phyloP scores from a whole-genome alignment of 2,888 invertebrate genomes.

The Copidosoma aretas region DNA sequence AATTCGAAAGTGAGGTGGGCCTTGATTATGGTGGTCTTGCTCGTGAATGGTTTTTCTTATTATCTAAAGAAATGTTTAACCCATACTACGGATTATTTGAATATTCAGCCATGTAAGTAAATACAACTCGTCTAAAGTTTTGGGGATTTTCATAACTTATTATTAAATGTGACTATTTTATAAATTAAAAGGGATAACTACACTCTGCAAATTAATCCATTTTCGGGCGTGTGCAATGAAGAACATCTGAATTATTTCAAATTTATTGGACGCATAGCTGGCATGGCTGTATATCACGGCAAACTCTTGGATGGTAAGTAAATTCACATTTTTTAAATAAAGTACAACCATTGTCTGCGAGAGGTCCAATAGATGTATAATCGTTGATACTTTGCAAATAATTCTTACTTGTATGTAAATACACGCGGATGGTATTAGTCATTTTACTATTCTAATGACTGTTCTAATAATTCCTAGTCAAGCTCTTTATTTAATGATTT shows the following conservation, averaged over 20 bases:
- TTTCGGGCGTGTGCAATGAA: slow-evolving; percentile 96
- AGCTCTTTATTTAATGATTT: too few relatives aligned
- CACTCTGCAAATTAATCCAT: slow-evolving; percentile 97
- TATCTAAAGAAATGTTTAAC: slow-evolving; percentile 99
- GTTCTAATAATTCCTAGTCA: too few relatives aligned
- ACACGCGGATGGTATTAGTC: too few relatives aligned
- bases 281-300: slow-evolving; percentile 99
- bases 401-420: too few relatives aligned
- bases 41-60: slow-evolving; percentile 97
- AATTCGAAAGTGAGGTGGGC: slow-evolving; percentile 97
- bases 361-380: too few relatives aligned
- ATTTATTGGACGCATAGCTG: slow-evolving; percentile 96
- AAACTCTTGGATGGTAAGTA: slow-evolving; percentile 90
- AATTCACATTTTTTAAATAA: slow-evolving; percentile 4
- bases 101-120: slow-evolving; percentile 94
- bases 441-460: too few relatives aligned
- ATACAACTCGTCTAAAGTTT: not conserved
- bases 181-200: slow-evolving; percentile 82
- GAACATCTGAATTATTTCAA: slow-evolving; percentile 98
- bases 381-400: too few relatives aligned
- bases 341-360: too few relatives aligned
- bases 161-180: slow-evolving; percentile 45
- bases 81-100: slow-evolving; percentile 99
- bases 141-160: too few relatives aligned
- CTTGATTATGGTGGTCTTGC: slow-evolving; percentile 96